Base-by-base conservation (phyloP, 2,888 invertebrate species). In the Nomada ruficornis region DNA sequence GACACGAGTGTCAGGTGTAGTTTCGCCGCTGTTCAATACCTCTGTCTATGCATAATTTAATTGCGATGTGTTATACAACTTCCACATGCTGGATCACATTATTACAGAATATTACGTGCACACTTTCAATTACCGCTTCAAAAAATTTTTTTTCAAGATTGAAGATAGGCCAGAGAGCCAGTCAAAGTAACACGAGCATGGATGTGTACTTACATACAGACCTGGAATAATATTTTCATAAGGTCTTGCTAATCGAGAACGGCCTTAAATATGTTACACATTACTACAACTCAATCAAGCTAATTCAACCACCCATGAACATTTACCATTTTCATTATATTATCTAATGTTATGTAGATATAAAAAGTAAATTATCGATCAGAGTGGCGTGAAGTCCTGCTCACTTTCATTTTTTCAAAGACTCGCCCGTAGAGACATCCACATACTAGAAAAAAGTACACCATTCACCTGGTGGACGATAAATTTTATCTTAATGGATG, bases 41-140 rank as follows among this genome's bases (percentile, higher is more conserved):
- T 15, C 18, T 55, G 52, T 50, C 36, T 42, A 9, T 52, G 13
- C 4, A 13, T 9, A 59, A 65, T 52, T 70, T 77, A 80, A 77
- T 77, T 77, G 65, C 18, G 47, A 20, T 29, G 47, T 69, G 57
- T 81, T 73, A 70, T 65, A 54, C 20, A 50, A 52, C 4, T 13
- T 50, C 42, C 29, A 44, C 26, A 44, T n/a, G 55, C 7, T 62
- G 52, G 47, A 36, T 60, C 42, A 42, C 10, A n/a, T 5, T 44
- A 60, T 80, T 76, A 69, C 47, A 54, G 59, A 59, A 36, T 52
- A 71, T 77, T 70, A 50, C 60, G 59, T 47, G 64, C 65, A 20
- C 13, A 57, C 65, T 80, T 71, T 71, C 80, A 67, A 72, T 18
- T 0, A 10, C 4, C 9, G 15, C 9, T 20, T 10, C 18, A 26